phyloP scores from a whole-genome alignment of 2,888 invertebrate species.

The Himalopsyche tibetana region DNA sequence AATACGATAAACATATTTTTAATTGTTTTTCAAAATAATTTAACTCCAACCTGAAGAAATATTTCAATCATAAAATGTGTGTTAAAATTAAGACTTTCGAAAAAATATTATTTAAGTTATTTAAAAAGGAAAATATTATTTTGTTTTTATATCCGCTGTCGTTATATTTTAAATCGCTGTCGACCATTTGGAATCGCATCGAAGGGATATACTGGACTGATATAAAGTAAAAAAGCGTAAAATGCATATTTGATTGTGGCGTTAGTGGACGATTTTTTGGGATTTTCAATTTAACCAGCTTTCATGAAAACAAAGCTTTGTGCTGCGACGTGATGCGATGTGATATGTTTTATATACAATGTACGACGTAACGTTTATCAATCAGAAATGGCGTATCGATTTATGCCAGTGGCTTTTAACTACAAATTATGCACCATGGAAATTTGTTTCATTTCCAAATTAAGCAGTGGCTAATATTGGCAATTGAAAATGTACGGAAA shows the following conservation, averaged over 20 bases:
- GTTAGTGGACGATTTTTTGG: constrained; percentile 41
- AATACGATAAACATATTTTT: too few species aligned
- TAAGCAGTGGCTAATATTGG: not conserved
- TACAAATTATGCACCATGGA: not conserved
- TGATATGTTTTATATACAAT: not conserved
- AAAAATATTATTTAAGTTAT: too few species aligned
- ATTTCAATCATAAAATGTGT: too few species aligned
- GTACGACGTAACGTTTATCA: not conserved
- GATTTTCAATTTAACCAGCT: constrained; percentile 51
- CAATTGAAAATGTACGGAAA: not conserved
- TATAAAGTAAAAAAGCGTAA: constrained; percentile 38
- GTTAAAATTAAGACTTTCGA: too few species aligned
- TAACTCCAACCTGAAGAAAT: too few species aligned
- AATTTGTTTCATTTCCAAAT: not conserved
- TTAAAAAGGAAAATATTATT: too few species aligned
- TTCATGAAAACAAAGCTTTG: constrained; percentile 43
- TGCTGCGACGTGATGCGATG: constrained; percentile 36
- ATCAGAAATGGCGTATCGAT: constrained; percentile 26
- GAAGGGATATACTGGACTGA: not conserved
- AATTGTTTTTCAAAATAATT: too few species aligned
- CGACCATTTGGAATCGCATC: not conserved
- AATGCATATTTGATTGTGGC: constrained; percentile 49
- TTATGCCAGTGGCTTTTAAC: constrained; percentile 3
- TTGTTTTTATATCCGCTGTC: too few species aligned
- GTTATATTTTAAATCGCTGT: not conserved